Evolutionary conservation across 1,140 invertebrate genomes (phyloP).

Genomic region (Sitophilus oryzae): DNA sequence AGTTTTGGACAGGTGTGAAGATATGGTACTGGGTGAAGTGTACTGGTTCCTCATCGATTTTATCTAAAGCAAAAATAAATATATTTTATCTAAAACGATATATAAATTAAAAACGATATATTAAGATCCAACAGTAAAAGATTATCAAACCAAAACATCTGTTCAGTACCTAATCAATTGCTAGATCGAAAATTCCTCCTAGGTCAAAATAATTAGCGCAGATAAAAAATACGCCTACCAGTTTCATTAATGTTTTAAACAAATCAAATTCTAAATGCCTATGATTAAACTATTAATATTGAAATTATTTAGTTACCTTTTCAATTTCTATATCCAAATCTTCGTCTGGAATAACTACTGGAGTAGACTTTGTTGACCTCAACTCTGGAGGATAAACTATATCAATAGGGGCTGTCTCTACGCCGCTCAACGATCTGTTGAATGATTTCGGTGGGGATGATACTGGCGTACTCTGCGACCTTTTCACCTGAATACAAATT

Average conservation of each 20-base stretch:
- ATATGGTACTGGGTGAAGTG: constrained; percentile 10
- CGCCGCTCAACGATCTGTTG: constrained; percentile 41
- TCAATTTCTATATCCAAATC: constrained; percentile 56
- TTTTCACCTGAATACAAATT: background rate
- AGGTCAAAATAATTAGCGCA: too few relatives aligned
- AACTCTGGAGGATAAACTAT: constrained; percentile 51
- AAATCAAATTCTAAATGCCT: too few relatives aligned
- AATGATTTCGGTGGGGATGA: constrained; percentile 7
- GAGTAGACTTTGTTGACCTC: constrained; percentile 46
- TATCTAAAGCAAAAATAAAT: constrained; percentile 11
- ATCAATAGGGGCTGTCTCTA: constrained; percentile 54
- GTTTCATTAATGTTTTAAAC: too few relatives aligned
- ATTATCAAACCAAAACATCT: too few relatives aligned
- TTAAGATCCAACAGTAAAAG: too few relatives aligned
- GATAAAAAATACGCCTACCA: too few relatives aligned
- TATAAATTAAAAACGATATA: too few relatives aligned
- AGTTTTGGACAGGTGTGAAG: constrained; percentile 9
- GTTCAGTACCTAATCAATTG: too few relatives aligned
- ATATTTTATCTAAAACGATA: background rate
- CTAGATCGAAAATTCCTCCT: too few relatives aligned
- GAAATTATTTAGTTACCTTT: too few relatives aligned
- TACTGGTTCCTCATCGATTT: constrained; percentile 28
- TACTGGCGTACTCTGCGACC: background rate
- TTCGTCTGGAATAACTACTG: constrained; percentile 53
- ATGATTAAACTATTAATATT: too few relatives aligned